phyloP scores from a whole-genome alignment of 2,113 vertebrate genomes.

The Larimichthys polyactis region DNA sequence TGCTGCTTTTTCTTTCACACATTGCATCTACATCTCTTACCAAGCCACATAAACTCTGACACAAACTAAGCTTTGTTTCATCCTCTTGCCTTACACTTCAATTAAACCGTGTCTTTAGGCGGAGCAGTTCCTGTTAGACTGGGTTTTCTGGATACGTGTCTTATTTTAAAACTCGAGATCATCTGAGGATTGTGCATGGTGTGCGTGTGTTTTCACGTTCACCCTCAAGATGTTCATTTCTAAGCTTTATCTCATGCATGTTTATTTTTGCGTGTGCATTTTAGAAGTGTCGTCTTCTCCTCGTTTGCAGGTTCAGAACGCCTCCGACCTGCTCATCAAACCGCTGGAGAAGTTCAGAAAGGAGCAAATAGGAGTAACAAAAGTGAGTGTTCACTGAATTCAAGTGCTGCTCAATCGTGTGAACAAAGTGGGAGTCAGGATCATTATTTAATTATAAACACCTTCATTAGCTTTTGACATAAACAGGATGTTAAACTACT shows the following conservation, averaged over 20 bases:
- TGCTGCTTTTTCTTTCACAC: not conserved
- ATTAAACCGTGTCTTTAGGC: not conserved
- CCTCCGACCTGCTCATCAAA: constrained; percentile 95
- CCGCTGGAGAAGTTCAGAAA: constrained; percentile 97
- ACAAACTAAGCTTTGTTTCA: not conserved
- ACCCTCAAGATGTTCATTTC: not conserved
- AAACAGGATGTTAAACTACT: constrained; percentile 36
- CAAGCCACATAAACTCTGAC: not conserved
- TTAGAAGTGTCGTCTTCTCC: not conserved
- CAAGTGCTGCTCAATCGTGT: not conserved
- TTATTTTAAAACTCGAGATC: not conserved
- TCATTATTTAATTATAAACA: not conserved
- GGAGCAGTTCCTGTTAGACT: constrained; percentile 44
- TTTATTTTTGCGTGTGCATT: not conserved
- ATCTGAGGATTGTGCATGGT: not conserved
- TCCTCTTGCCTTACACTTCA: not conserved
- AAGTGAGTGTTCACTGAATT: constrained; percentile 84
- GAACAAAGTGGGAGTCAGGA: not conserved
- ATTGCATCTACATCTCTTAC: not conserved
- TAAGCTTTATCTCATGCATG: too few species aligned
- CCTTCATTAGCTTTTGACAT: not conserved
- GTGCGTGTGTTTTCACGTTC: not conserved
- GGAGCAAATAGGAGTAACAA: constrained; percentile 95
- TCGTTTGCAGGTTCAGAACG: constrained; percentile 91
- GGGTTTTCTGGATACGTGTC: constrained; percentile 36